A percentile compares a stretch with the other conserved stretches of the same genome.
Conservation (phyloP, 2,797 vertebrate species). For the Sphaeramia orbicularis region DNA sequence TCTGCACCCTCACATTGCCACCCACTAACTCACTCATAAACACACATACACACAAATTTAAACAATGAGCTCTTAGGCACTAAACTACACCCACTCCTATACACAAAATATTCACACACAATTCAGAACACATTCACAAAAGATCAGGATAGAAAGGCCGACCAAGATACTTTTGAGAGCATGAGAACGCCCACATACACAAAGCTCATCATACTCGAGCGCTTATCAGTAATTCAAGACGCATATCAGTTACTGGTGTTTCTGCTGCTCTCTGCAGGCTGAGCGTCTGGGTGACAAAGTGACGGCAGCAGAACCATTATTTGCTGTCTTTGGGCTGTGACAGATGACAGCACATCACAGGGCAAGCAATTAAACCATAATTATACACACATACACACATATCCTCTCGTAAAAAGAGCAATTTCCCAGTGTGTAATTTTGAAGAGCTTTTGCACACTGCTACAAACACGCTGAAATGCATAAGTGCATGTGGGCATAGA, state of each 20-base stretch:
- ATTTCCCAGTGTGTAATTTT: slow-evolving; percentile 62
- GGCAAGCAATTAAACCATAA: slow-evolving; percentile 87
- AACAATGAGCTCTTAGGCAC: slow-evolving; percentile 47
- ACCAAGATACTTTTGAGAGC: slow-evolving; percentile 51
- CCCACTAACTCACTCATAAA: slow-evolving; percentile 30
- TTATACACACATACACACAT: slow-evolving; percentile 78
- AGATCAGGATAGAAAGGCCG: slow-evolving; percentile 41
- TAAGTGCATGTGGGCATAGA: slow-evolving; percentile 1
- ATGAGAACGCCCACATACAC: slow-evolving; percentile 59
- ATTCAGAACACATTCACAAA: slow-evolving; percentile 30
- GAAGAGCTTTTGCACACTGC: slow-evolving; percentile 46
- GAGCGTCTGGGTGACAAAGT: slow-evolving; percentile 83
- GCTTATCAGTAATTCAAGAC: slow-evolving; percentile 87
- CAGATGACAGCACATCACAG: slow-evolving; percentile 88
- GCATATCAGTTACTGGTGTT: slow-evolving; percentile 84
- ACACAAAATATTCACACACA: slow-evolving; percentile 33
- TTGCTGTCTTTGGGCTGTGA: slow-evolving; percentile 88
- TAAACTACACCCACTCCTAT: slow-evolving; percentile 45
- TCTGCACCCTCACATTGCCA: slow-evolving; percentile 35
- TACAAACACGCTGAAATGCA: slow-evolving; percentile 27
- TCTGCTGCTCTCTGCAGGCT: slow-evolving; percentile 83
- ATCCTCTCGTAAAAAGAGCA: slow-evolving; percentile 64
- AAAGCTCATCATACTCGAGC: slow-evolving; percentile 71
- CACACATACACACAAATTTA: slow-evolving; percentile 41
- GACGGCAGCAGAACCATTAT: slow-evolving; percentile 85